Conservation (phyloP, 1,140 invertebrate genomes). For the Periplaneta americana region DNA sequence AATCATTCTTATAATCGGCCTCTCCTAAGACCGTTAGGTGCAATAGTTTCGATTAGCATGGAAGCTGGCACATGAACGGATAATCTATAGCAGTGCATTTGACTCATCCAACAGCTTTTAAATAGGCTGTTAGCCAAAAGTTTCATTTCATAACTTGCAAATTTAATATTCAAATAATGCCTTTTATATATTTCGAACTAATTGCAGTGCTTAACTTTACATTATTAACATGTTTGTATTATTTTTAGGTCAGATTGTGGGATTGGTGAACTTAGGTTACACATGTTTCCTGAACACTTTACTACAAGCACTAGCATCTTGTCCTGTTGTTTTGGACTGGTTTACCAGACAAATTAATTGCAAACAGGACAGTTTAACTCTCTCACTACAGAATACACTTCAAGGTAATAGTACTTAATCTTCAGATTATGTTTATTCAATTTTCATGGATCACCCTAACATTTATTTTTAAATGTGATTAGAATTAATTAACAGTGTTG, state of each 20-base stretch:
- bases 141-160: neutral
- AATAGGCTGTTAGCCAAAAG: neutral
- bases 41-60: too few relatives aligned
- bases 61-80: too few relatives aligned
- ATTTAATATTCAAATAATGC: too few relatives aligned
- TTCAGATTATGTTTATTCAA: slow-evolving; percentile 34
- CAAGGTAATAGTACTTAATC: neutral
- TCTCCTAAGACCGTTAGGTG: too few relatives aligned
- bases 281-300: slow-evolving; percentile 86
- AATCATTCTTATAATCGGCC: too few relatives aligned
- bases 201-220: neutral
- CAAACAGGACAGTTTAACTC: neutral
- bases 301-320: slow-evolving; percentile 76
- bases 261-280: slow-evolving; percentile 76
- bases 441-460: slow-evolving; percentile 68
- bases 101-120: too few relatives aligned
- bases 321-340: slow-evolving; percentile 75
- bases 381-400: neutral
- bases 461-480: too few relatives aligned
- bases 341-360: slow-evolving; percentile 48
- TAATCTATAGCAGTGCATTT: neutral
- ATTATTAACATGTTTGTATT: neutral
- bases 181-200: too few relatives aligned
- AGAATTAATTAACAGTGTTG: too few relatives aligned
- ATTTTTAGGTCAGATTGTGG: slow-evolving; percentile 61